A percentile compares a stretch with the other conserved stretches of the same genome.
phyloP scores from a whole-genome alignment of 37 sponge, comb jelly and placozoan genomes.

The Corticium candelabrum region DNA sequence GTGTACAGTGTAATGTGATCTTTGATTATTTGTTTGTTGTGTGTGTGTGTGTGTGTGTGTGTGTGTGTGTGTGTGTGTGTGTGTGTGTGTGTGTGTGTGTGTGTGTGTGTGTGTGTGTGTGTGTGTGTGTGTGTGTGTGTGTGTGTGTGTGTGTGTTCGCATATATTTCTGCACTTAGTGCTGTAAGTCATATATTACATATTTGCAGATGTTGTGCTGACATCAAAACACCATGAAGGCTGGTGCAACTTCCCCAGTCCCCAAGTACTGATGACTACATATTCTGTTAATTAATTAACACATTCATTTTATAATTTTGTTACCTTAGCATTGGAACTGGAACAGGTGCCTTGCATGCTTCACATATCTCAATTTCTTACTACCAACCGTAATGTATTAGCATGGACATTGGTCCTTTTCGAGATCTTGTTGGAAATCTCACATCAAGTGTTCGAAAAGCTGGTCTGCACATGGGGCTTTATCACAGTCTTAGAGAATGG shows the following conservation, averaged over 20 bases:
- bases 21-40: too few relatives aligned
- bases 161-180: neutral
- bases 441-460: conserved; percentile 41
- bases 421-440: conserved; percentile 53
- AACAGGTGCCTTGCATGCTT: conserved; percentile 18
- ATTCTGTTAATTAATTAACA: too few relatives aligned
- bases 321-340: conserved; percentile 64
- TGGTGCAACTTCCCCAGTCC: conserved; percentile 59
- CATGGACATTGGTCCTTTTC: conserved; percentile 49
- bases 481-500: conserved; percentile 79
- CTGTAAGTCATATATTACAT: neutral
- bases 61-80: too few relatives aligned
- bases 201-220: conserved; percentile 56
- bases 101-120: too few relatives aligned
- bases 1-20: too few relatives aligned
- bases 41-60: too few relatives aligned
- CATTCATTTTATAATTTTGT: too few relatives aligned
- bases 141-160: too few relatives aligned
- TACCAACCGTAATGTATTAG: neutral
- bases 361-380: neutral
- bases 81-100: too few relatives aligned
- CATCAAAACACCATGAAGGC: conserved; percentile 76
- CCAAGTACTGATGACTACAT: too few relatives aligned
- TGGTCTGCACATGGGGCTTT: conserved; percentile 60
- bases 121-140: too few relatives aligned